Base-by-base conservation (phyloP, 2,797 vertebrate genomes). In the Eulemur rubriventer region DNA sequence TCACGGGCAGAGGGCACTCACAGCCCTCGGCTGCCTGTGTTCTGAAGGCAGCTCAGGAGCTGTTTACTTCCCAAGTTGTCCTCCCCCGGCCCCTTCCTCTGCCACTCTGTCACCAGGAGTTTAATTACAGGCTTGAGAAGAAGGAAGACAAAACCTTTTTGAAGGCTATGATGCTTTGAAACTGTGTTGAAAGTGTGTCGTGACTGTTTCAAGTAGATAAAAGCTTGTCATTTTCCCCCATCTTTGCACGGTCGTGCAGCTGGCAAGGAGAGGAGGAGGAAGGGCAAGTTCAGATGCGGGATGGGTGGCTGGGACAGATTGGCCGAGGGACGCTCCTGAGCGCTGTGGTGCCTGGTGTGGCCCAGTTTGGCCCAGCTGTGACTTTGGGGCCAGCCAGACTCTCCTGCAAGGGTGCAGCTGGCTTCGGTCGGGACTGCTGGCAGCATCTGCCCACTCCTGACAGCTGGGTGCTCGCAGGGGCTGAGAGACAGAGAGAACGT, bases 101-200 rank as follows among this genome's bases (percentile, higher is more conserved):
- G 46, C 57, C 33, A 30, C 33, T 59, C 48, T 52, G 41, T 73
- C 63, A 26, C 41, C 20, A 12, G 70, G 70, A 91, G 24, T 52
- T 95, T 90, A 89, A 59, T 92, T 72, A 79, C 7, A 55, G 94
- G 67, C 72, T 75, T 48, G 28, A 46, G 92, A 80, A 82, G 73
- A 95, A 91, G 35, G 61, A 92, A 48, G 69, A 55, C 65, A 46
- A 26, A 16, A 41, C 13, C 38, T 52, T 84, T 94, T 76, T 65
- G 78, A 91, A 96, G 85, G 82, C 38, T 4, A 10, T 1, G 46
- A 35, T 82, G 61, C 57, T 61, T 89, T 72, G 91, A 80, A 85
- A 28, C 43, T 2, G 0, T 55, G 55, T 52, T 63, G 78, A 69
- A 16, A 73, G 50, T 43, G 26, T 70, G 22, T 38, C 26, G 0